Evolutionary conservation across 2,888 invertebrate species (phyloP).

Genomic region (Cheilosia variabilis): DNA sequence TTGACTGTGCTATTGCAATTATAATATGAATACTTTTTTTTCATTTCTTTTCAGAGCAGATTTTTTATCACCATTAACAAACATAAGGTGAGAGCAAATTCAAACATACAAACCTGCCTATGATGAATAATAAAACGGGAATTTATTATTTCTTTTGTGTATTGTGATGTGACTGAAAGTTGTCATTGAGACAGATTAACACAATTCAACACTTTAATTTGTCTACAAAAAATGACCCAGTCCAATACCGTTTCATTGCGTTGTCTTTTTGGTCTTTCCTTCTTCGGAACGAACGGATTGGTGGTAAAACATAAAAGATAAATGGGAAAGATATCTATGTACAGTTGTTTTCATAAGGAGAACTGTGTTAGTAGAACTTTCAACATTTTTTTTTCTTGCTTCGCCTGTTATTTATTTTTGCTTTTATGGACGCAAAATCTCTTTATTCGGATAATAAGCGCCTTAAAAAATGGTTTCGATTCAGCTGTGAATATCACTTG

Average conservation of each 20-base stretch:
- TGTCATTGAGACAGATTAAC: slow-evolving; percentile 44
- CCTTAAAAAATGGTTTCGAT: neutral
- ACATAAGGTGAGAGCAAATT: slow-evolving; percentile 48
- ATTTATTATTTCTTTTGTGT: slow-evolving; percentile 33
- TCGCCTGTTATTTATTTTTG: neutral
- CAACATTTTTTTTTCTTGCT: slow-evolving; percentile 18
- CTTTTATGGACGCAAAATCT: neutral
- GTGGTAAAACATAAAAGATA: slow-evolving; percentile 11
- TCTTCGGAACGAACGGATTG: slow-evolving; percentile 23
- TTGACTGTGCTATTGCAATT: no score
- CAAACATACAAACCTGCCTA: slow-evolving; percentile 1
- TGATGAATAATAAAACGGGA: slow-evolving; percentile 1
- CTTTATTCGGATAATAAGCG: neutral
- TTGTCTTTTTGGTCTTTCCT: slow-evolving; percentile 24
- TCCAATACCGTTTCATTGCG: slow-evolving; percentile 33
- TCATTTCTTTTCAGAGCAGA: slow-evolving; percentile 41
- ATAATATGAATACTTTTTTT: slow-evolving; percentile 36
- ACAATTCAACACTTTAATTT: slow-evolving; percentile 25
- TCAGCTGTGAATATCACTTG: neutral
- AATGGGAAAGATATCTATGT: neutral
- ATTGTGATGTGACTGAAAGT: slow-evolving; percentile 39
- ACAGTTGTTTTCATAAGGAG: slow-evolving; percentile 16
- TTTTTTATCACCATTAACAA: slow-evolving; percentile 8
- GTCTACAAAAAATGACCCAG: slow-evolving; percentile 9
- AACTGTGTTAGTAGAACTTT: slow-evolving; percentile 61